These are phyloP conservation scores for Addax nasomaculatus DNA, from an alignment of 2,113 vertebrate species.

Conservation along the genomic window DNA sequence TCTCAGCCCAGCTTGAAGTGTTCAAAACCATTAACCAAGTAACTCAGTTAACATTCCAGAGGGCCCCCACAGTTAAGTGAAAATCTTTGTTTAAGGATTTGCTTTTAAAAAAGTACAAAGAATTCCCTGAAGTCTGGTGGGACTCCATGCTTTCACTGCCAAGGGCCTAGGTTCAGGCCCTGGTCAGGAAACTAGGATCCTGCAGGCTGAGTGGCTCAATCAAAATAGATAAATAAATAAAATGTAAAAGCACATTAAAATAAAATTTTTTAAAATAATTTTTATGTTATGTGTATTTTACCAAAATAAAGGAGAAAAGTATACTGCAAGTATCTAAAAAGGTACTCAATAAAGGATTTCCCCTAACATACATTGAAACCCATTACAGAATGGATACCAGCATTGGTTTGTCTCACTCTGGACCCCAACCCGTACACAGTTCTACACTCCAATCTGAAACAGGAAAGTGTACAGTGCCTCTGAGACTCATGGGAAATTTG, in stretches of 20 bases:
- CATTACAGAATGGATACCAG: background rate
- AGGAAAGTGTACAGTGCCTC: background rate
- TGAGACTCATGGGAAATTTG: background rate
- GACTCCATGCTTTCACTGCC: background rate
- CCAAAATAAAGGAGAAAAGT: background rate
- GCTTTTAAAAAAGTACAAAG: background rate
- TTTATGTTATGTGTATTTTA: background rate
- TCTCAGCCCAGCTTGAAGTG: background rate
- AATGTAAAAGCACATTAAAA: background rate
- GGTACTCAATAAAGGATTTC: background rate
- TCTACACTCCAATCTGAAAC: background rate
- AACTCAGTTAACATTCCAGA: background rate
- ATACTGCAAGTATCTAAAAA: background rate
- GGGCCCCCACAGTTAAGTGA: background rate
- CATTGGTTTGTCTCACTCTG: background rate
- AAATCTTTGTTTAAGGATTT: background rate
- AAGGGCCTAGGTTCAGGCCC: background rate
- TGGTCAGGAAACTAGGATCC: background rate
- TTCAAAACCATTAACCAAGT: background rate
- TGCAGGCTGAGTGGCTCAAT: background rate
- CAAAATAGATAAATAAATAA: background rate
- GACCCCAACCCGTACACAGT: background rate
- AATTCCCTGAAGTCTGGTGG: background rate
- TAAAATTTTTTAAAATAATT: background rate
- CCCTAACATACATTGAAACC: background rate